Percentiles rank a stretch among this genome's conserved stretches.
Conservation (phyloP, 2,113 vertebrate species). For the Micromys minutus region DNA sequence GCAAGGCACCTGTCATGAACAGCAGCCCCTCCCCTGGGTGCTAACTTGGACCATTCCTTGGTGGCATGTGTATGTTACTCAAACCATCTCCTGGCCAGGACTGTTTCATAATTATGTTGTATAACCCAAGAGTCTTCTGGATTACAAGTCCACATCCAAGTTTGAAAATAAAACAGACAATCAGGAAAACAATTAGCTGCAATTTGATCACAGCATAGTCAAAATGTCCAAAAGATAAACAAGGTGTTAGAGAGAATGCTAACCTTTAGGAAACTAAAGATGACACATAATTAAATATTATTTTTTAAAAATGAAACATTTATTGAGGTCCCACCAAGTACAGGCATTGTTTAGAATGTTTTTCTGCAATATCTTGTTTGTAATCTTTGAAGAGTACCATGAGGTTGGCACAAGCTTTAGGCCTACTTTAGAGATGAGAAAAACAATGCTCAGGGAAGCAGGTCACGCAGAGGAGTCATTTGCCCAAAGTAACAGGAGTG, state of each 20-base stretch:
- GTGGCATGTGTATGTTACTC: not conserved
- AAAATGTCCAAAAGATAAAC: not conserved
- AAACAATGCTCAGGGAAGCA: not conserved
- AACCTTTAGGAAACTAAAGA: conserved; percentile 42
- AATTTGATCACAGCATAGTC: not conserved
- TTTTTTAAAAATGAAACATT: not conserved
- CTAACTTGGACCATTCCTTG: not conserved
- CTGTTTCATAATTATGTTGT: conserved; percentile 18
- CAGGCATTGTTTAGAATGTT: not conserved
- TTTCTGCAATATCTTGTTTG: not conserved
- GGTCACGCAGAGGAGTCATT: not conserved
- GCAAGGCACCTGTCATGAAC: not conserved
- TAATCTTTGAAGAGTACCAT: not conserved
- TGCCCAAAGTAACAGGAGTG: not conserved
- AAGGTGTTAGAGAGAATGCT: not conserved
- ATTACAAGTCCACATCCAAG: not conserved
- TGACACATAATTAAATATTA: not conserved
- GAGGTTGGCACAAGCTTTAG: not conserved
- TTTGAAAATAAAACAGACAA: not conserved
- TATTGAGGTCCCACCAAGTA: not conserved
- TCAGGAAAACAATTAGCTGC: conserved; percentile 5
- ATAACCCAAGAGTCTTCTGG: conserved; percentile 21
- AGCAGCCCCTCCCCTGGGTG: not conserved
- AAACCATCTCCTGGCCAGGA: conserved; percentile 1
- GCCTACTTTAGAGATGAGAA: not conserved